These are phyloP conservation scores for Misgurnus mizolepis DNA, from an alignment of 2,113 vertebrate genomes.

Conservation along the genomic window DNA sequence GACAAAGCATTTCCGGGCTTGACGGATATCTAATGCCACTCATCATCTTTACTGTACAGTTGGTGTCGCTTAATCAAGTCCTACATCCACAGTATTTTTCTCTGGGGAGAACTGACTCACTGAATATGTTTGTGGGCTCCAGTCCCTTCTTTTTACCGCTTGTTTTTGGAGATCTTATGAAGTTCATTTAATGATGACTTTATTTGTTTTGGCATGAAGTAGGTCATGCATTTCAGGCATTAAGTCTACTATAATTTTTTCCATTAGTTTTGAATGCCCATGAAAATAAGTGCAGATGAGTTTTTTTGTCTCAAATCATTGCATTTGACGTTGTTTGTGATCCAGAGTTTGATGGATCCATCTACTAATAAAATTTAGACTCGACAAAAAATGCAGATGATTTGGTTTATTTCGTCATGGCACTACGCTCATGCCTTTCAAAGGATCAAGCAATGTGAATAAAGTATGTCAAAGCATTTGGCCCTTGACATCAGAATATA, in stretches of 20 bases:
- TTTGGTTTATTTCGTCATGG: background rate
- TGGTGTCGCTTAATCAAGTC: background rate
- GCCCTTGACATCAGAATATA: constrained; percentile 5
- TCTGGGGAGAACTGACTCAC: background rate
- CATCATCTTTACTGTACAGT: constrained; percentile 19
- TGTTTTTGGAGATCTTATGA: background rate
- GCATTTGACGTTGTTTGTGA: background rate
- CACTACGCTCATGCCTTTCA: background rate
- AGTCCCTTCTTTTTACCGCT: background rate
- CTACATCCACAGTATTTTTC: too few relatives aligned
- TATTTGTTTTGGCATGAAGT: background rate
- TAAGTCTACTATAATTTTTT: background rate
- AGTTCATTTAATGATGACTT: background rate
- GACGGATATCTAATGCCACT: background rate
- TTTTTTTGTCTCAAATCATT: too few relatives aligned
- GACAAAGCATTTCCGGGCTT: background rate
- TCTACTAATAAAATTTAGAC: background rate
- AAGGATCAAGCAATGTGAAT: background rate
- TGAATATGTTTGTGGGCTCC: background rate
- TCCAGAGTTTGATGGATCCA: background rate
- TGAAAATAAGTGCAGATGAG: background rate
- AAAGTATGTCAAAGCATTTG: constrained; percentile 15
- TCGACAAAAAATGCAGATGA: background rate
- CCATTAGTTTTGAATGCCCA: background rate
- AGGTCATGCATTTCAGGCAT: constrained; percentile 21